Conservation (phyloP, 2,113 vertebrate species). For the Sinosuthora webbiana region DNA sequence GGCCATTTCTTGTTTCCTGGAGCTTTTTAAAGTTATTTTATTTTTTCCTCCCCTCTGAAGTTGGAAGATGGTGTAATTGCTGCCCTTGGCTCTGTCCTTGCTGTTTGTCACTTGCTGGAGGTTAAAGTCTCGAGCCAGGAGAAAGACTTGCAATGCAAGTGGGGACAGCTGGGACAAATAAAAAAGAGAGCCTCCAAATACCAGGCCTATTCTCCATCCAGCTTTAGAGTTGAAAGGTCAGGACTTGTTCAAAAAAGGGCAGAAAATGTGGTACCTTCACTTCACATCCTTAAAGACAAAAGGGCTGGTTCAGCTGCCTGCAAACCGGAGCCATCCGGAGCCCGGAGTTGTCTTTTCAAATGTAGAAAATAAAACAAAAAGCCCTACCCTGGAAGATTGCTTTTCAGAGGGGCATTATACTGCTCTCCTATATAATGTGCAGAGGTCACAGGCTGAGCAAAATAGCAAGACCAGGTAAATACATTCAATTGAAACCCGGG, state of each 20-base stretch:
- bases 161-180: constrained; percentile 79
- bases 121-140: constrained; percentile 77
- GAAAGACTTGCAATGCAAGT: constrained; percentile 72
- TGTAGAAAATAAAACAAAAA: background rate
- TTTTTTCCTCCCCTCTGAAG: background rate
- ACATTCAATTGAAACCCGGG: accelerated
- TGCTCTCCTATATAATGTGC: background rate
- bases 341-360: background rate
- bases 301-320: background rate
- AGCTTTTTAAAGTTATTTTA: background rate
- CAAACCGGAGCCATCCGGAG: background rate
- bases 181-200: constrained; percentile 41
- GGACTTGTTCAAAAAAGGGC: background rate
- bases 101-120: constrained; percentile 74
- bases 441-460: background rate
- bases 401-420: background rate
- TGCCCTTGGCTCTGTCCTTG: constrained; percentile 60
- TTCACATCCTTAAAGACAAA: background rate
- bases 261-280: background rate
- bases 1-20: constrained; percentile 49
- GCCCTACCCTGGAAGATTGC: background rate
- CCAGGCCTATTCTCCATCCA: constrained; percentile 44
- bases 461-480: background rate
- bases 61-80: constrained; percentile 60
- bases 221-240: constrained; percentile 29